Conservation (phyloP, 2,888 invertebrate genomes). For the Aplocera efformata region DNA sequence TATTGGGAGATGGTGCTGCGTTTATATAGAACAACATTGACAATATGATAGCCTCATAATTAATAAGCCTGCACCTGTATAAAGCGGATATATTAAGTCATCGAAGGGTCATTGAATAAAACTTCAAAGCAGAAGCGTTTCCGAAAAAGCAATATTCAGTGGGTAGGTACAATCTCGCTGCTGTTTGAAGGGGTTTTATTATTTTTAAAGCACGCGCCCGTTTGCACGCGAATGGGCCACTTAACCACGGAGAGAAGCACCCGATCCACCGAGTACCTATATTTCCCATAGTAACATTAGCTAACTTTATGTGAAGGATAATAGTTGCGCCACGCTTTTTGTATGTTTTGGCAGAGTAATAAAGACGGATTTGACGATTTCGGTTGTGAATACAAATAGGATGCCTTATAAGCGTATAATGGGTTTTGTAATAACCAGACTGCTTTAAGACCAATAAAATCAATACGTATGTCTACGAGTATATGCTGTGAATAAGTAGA, state of each 20-base stretch:
- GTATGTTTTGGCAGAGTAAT: conserved; percentile 58
- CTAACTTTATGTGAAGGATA: conserved; percentile 67
- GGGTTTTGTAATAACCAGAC: conserved; percentile 41
- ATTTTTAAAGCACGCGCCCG: conserved; percentile 78
- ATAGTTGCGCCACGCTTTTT: conserved; percentile 74
- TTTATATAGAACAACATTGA: too few relatives aligned
- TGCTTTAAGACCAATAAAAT: conserved; percentile 46
- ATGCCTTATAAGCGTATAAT: conserved; percentile 44
- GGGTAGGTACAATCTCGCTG: conserved; percentile 34
- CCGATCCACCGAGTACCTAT: conserved; percentile 49
- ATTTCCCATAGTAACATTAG: conserved; percentile 64
- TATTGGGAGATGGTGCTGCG: too few relatives aligned
- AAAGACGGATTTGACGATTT: conserved; percentile 35
- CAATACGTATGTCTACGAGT: conserved; percentile 51
- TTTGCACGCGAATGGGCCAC: conserved; percentile 81
- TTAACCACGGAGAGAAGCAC: conserved; percentile 75
- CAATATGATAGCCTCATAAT: background rate
- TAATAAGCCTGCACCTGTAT: conserved; percentile 7
- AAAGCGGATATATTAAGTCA: conserved; percentile 21
- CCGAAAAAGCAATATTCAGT: conserved; percentile 21
- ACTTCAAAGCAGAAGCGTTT: conserved; percentile 24
- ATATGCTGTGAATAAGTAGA: too few relatives aligned
- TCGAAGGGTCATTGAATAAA: conserved; percentile 19
- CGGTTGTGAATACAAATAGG: conserved; percentile 36
- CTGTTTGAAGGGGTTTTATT: conserved; percentile 71